A percentile compares a stretch with the other conserved stretches of the same genome.
Evolutionary conservation across 2,797 vertebrate genomes (phyloP).

Genomic region (Lagocephalus sceleratus): DNA sequence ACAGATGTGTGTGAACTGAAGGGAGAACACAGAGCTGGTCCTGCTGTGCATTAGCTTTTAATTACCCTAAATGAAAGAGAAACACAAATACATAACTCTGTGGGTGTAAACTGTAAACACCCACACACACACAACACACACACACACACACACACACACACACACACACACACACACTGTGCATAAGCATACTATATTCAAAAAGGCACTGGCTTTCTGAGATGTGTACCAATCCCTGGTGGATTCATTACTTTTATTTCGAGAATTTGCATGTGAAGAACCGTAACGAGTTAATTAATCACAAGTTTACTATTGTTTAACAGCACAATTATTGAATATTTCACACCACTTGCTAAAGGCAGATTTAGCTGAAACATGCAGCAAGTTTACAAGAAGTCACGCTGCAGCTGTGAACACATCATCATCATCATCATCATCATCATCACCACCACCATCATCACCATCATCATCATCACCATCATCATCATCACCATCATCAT

Average conservation of each 20-base stretch:
- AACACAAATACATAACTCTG: constrained; percentile 33
- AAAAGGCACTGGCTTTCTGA: constrained; percentile 46
- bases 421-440: constrained; percentile 43
- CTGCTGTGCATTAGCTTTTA: constrained; percentile 68
- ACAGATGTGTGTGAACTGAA: constrained; percentile 67
- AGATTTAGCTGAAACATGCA: constrained; percentile 52
- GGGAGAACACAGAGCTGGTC: constrained; percentile 57
- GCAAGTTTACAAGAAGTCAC: constrained; percentile 58
- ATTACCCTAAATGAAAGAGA: constrained; percentile 64
- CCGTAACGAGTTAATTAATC: constrained; percentile 66
- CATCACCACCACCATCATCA: constrained; percentile 49
- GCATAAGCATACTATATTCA: constrained; percentile 43
- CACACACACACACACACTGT: not conserved
- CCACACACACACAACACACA: constrained; percentile 10
- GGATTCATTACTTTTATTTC: constrained; percentile 61
- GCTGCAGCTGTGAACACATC: constrained; percentile 47
- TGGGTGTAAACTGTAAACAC: constrained; percentile 1
- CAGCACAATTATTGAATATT: constrained; percentile 68
- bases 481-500: constrained; percentile 39
- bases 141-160: constrained; percentile 7
- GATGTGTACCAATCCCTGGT: constrained; percentile 37
- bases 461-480: constrained; percentile 37
- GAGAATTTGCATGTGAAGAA: constrained; percentile 54
- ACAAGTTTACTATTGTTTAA: constrained; percentile 67
- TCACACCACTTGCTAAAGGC: constrained; percentile 54